These are phyloP conservation scores for Cydia splendana DNA, from an alignment of 1,140 invertebrate genomes.

Conservation along the genomic window DNA sequence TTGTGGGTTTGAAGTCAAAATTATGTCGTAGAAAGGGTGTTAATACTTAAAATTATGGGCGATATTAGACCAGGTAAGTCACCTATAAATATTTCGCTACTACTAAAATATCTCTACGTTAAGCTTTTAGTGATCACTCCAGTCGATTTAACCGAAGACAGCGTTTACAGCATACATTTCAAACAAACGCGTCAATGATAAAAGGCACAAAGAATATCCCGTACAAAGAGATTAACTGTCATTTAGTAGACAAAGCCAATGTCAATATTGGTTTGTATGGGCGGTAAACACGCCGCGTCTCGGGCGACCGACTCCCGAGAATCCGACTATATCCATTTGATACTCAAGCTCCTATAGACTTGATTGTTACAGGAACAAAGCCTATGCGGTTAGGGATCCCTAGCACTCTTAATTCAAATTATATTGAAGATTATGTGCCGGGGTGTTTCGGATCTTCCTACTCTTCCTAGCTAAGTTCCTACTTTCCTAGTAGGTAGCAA, in stretches of 20 bases:
- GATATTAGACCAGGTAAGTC: neutral
- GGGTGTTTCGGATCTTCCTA: neutral
- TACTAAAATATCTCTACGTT: neutral
- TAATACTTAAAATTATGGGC: neutral
- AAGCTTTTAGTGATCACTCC: neutral
- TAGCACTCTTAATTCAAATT: neutral
- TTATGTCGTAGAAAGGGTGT: constrained; percentile 14
- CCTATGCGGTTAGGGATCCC: constrained; percentile 29
- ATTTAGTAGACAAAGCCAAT: constrained; percentile 68
- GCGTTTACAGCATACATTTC: constrained; percentile 23
- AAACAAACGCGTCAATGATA: constrained; percentile 14
- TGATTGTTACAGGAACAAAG: constrained; percentile 58
- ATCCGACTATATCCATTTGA: constrained; percentile 49
- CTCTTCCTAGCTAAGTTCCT: neutral
- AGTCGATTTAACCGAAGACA: neutral
- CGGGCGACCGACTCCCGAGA: constrained; percentile 60
- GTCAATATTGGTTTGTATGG: constrained; percentile 72
- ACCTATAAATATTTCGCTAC: neutral
- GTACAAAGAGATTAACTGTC: constrained; percentile 69
- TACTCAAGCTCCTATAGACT: constrained; percentile 40
- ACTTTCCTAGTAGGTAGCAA: neutral
- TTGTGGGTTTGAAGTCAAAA: neutral
- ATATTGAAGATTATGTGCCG: neutral
- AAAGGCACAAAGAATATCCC: constrained; percentile 52
- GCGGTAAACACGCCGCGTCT: constrained; percentile 58